Conservation (phyloP, 2,888 invertebrate genomes). For the Cheilosia grossa region DNA sequence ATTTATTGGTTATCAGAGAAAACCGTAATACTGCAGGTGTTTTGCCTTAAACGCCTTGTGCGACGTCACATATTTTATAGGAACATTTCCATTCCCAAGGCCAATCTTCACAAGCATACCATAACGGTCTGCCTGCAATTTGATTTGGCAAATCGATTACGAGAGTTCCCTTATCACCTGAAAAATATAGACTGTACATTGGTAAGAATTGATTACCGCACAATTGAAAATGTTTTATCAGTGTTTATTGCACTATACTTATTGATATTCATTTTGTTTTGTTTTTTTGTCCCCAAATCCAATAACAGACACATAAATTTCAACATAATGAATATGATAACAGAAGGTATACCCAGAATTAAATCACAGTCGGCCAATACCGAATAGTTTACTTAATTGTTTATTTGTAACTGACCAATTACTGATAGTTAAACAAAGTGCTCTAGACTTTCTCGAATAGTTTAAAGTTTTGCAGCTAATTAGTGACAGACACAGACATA, state of each 20-base stretch:
- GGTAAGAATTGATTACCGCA: constrained; percentile 16
- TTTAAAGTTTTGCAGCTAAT: not conserved
- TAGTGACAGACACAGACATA: not conserved
- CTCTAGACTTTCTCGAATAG: not conserved
- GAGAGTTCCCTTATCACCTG: constrained; percentile 6
- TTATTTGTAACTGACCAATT: constrained; percentile 16
- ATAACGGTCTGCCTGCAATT: not conserved
- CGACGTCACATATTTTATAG: not conserved
- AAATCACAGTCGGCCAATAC: constrained; percentile 3
- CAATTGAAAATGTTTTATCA: constrained; percentile 22
- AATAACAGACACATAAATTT: constrained; percentile 3
- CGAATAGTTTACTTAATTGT: constrained; percentile 11
- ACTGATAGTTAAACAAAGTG: not conserved
- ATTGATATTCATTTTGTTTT: not conserved
- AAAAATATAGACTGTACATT: constrained; percentile 2
- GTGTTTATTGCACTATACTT: not conserved
- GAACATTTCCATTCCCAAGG: not conserved
- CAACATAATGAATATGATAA: constrained; percentile 6
- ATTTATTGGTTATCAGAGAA: too few relatives aligned
- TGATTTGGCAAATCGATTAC: constrained; percentile 11
- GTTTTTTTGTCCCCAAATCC: not conserved
- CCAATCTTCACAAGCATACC: not conserved
- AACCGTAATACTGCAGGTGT: too few relatives aligned
- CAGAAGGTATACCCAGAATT: not conserved
- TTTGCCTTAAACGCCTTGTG: too few relatives aligned